Conservation (phyloP, 2,113 vertebrate species). For the Sclerurus mexicanus region DNA sequence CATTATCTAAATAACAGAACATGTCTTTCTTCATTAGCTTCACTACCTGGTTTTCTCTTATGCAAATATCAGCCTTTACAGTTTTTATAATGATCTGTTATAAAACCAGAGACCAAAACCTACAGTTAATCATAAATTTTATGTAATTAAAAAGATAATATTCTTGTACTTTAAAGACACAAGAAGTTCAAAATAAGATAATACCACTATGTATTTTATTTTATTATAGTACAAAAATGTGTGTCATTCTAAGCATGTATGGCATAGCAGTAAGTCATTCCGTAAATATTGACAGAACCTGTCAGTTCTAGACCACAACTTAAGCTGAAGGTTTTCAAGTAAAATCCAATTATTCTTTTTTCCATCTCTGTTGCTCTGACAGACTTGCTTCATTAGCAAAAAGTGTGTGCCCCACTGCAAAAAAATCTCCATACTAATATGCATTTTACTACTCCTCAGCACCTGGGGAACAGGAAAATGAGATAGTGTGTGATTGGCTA, state of each 20-base stretch:
- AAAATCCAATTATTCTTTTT: slow-evolving; percentile 29
- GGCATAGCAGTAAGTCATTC: background rate
- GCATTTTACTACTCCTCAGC: background rate
- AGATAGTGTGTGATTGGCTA: background rate
- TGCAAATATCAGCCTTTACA: background rate
- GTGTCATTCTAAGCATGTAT: background rate
- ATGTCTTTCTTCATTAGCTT: background rate
- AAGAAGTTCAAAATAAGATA: background rate
- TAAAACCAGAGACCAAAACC: background rate
- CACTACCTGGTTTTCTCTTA: background rate
- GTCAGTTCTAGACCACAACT: background rate
- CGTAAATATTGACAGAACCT: background rate
- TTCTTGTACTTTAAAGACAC: background rate
- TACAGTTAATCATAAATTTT: background rate
- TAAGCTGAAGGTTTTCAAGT: background rate
- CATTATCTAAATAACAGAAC: background rate
- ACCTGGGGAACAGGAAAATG: background rate
- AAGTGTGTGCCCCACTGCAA: background rate
- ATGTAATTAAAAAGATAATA: background rate
- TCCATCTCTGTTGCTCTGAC: background rate
- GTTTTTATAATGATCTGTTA: background rate
- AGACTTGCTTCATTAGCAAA: slow-evolving; percentile 48
- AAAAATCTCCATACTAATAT: slow-evolving; percentile 3
- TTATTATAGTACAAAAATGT: background rate
- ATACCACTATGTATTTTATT: background rate